Evolutionary conservation across 2,888 invertebrate species (phyloP).

Genomic region (Drosophila stalkeri): DNA sequence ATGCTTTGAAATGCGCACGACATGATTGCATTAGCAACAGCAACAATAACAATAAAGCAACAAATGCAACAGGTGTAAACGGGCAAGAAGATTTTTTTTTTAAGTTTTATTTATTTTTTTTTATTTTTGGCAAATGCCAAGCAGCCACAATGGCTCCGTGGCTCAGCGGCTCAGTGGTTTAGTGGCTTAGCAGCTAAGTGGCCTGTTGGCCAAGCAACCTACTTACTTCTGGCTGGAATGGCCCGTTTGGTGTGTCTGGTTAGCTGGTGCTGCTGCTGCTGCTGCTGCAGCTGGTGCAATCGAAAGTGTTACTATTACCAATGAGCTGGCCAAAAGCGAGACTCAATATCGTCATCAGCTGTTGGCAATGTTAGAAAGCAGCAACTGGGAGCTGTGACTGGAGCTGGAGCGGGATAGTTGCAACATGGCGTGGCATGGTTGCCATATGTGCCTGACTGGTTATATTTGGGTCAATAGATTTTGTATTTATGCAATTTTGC

Average conservation of each 20-base stretch:
- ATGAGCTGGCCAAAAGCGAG: conserved; percentile 57
- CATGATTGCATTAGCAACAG: conserved; percentile 36
- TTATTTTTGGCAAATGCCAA: conserved; percentile 73
- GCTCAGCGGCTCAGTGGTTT: conserved; percentile 33
- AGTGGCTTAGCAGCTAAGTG: conserved; percentile 52
- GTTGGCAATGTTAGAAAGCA: conserved; percentile 63
- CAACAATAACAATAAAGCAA: conserved; percentile 14
- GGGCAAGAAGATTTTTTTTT: conserved; percentile 56
- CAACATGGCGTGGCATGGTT: conserved; percentile 59
- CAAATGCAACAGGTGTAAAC: conserved; percentile 51
- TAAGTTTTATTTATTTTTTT: conserved; percentile 31
- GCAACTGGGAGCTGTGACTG: conserved; percentile 35
- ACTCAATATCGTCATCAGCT: conserved; percentile 67
- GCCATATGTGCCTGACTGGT: conserved; percentile 75
- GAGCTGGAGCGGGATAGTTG: conserved; percentile 42
- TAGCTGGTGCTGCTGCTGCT: conserved; percentile 18
- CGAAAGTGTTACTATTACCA: conserved; percentile 77
- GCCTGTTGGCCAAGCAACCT: conserved; percentile 77
- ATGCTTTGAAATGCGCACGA: conserved; percentile 49
- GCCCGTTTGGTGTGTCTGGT: conserved; percentile 52
- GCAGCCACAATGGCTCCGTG: conserved; percentile 31
- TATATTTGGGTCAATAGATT: conserved; percentile 79
- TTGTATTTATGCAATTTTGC: conserved; percentile 72
- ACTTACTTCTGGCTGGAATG: conserved; percentile 66
- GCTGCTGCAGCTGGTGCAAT: conserved; percentile 52